A percentile compares a stretch with the other conserved stretches of the same genome.
Conservation (phyloP, 2,113 vertebrate species). For the Xiphophorus hellerii region DNA sequence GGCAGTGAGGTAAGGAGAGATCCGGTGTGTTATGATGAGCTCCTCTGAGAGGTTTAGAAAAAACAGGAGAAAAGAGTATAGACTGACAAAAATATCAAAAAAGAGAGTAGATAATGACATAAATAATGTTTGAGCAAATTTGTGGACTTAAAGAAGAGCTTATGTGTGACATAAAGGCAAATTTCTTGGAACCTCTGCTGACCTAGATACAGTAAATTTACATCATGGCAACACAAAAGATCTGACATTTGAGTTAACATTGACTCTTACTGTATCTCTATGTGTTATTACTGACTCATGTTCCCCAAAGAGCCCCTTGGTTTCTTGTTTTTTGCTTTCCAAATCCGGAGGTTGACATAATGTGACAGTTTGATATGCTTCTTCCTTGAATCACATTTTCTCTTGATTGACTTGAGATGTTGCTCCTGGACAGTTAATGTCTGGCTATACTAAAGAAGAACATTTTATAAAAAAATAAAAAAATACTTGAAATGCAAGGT, state of each 20-base stretch:
- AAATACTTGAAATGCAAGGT: background rate
- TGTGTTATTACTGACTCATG: constrained; percentile 10
- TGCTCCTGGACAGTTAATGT: constrained; percentile 10
- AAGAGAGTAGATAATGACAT: too few relatives aligned
- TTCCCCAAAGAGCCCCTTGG: constrained; percentile 9
- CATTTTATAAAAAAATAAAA: background rate
- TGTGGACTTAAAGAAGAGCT: too few relatives aligned
- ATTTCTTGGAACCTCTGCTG: background rate
- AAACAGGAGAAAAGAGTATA: too few relatives aligned
- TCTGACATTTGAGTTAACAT: too few relatives aligned
- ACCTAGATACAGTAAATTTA: background rate
- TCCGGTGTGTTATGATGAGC: too few relatives aligned
- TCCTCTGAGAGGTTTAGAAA: too few relatives aligned
- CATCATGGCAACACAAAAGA: background rate
- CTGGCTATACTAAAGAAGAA: constrained; percentile 2
- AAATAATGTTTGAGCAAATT: too few relatives aligned
- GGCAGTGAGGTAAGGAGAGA: too few relatives aligned
- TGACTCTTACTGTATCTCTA: background rate
- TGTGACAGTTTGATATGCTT: constrained; percentile 14
- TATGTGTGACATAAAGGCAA: too few relatives aligned
- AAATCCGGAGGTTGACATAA: constrained; percentile 2
- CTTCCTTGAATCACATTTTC: constrained; percentile 11
- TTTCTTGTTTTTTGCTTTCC: background rate
- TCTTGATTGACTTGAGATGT: constrained; percentile 34
- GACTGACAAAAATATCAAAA: too few relatives aligned